Evolutionary conservation across 2,113 vertebrate genomes (phyloP).

Genomic region (Procavia capensis): DNA sequence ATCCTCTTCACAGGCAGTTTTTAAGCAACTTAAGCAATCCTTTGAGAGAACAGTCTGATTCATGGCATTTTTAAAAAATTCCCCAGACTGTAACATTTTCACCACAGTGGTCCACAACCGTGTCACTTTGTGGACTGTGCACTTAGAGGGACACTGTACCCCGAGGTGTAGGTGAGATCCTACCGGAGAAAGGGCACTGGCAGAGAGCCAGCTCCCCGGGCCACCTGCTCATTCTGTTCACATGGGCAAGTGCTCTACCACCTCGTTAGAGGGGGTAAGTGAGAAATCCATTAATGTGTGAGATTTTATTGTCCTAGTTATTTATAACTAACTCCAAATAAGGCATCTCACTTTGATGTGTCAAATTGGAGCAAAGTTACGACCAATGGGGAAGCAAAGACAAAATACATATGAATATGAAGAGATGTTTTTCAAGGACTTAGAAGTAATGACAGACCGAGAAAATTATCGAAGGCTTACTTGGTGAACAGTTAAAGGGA

Average conservation of each 20-base stretch:
- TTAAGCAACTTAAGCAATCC: not conserved
- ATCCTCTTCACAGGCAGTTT: slow-evolving; percentile 40
- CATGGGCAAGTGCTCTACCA: not conserved
- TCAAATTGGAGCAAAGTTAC: slow-evolving; percentile 52
- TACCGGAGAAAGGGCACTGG: slow-evolving; percentile 18
- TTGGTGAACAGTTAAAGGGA: slow-evolving; percentile 26
- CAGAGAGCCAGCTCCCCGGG: not conserved
- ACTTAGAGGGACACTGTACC: not conserved
- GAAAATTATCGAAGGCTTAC: slow-evolving; percentile 34
- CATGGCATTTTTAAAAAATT: slow-evolving; percentile 56
- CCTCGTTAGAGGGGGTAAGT: not conserved
- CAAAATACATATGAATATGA: slow-evolving; percentile 47
- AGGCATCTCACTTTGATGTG: not conserved
- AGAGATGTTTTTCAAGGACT: slow-evolving; percentile 28
- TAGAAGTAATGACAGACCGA: slow-evolving; percentile 50
- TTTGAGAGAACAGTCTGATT: slow-evolving; percentile 47
- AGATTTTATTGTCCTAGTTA: slow-evolving; percentile 59
- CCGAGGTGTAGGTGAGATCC: slow-evolving; percentile 51
- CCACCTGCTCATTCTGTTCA: slow-evolving; percentile 18
- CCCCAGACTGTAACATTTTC: slow-evolving; percentile 39
- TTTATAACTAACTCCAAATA: slow-evolving; percentile 47
- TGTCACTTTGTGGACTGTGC: not conserved
- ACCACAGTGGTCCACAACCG: not conserved
- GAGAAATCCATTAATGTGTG: slow-evolving; percentile 7
- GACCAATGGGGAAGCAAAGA: slow-evolving; percentile 20